A percentile compares a stretch with the other conserved stretches of the same genome.
Evolutionary conservation across 2,113 vertebrate genomes (phyloP).

Genomic region (Zapornia atra): DNA sequence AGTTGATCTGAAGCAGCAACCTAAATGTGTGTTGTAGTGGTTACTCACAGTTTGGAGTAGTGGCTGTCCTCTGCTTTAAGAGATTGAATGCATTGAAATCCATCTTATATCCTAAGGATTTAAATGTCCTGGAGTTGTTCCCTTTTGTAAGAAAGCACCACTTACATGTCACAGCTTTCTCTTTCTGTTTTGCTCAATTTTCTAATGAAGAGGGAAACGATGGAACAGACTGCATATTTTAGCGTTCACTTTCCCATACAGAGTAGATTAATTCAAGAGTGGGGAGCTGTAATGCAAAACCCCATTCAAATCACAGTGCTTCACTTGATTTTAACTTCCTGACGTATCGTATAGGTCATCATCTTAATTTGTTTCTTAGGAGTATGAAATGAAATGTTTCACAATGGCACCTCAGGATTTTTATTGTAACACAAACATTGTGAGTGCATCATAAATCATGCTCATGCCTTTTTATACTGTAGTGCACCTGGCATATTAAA

Average conservation of each 20-base stretch:
- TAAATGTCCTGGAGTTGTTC: not conserved
- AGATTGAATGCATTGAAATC: not conserved
- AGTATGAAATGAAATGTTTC: not conserved
- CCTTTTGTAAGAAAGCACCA: not conserved
- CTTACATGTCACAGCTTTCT: not conserved
- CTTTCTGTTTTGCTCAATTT: not conserved
- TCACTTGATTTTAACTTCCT: not conserved
- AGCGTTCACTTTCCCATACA: not conserved
- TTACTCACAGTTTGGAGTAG: not conserved
- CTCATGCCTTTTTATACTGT: not conserved
- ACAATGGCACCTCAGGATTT: not conserved
- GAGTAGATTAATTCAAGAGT: not conserved
- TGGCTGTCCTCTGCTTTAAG: not conserved
- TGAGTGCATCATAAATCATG: not conserved
- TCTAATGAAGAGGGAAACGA: not conserved
- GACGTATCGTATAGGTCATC: not conserved
- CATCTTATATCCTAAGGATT: not conserved
- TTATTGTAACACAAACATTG: not conserved
- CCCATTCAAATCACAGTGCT: not conserved
- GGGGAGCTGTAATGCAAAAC: not conserved
- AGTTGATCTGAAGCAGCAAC: not conserved
- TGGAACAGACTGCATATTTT: accelerated
- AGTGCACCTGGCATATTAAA: not conserved
- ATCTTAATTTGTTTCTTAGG: not conserved
- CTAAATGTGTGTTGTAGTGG: not conserved